A percentile compares a stretch with the other conserved stretches of the same genome.
Conservation (phyloP, 1,140 invertebrate species). For the Drosophila parabipectinata region DNA sequence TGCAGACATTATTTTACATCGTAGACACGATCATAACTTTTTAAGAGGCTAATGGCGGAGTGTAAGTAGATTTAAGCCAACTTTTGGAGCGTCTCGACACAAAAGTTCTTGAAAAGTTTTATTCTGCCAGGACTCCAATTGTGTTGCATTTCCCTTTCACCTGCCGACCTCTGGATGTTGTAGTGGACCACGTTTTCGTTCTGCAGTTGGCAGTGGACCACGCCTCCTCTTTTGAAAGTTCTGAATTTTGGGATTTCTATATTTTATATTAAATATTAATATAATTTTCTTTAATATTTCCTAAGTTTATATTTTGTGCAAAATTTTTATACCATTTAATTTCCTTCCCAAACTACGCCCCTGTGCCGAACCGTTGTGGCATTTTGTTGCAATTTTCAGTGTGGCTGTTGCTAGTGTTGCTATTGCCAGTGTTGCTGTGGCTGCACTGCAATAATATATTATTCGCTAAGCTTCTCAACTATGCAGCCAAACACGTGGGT, state of each 20-base stretch:
- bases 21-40: constrained; percentile 7
- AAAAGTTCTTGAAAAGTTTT: constrained; percentile 15
- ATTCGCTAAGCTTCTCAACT: constrained; percentile 68
- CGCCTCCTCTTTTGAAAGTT: not conserved
- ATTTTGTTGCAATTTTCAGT: constrained; percentile 32
- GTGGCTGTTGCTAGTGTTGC: constrained; percentile 22
- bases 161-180: not conserved
- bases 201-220: too few species aligned
- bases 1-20: too few species aligned
- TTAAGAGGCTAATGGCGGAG: constrained; percentile 8
- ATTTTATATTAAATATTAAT: too few species aligned
- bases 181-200: not conserved
- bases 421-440: constrained; percentile 29
- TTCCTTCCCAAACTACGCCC: not conserved
- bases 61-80: not conserved
- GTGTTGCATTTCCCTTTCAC: constrained; percentile 28
- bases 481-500: constrained; percentile 31
- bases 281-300: too few species aligned
- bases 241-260: not conserved
- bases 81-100: not conserved
- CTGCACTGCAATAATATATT: constrained; percentile 66
- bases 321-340: not conserved
- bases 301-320: too few species aligned
- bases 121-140: constrained; percentile 18
- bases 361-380: constrained; percentile 4